A percentile compares a stretch with the other conserved stretches of the same genome.
phyloP scores from a whole-genome alignment of 2,797 vertebrate genomes.

The Potorous gilbertii region DNA sequence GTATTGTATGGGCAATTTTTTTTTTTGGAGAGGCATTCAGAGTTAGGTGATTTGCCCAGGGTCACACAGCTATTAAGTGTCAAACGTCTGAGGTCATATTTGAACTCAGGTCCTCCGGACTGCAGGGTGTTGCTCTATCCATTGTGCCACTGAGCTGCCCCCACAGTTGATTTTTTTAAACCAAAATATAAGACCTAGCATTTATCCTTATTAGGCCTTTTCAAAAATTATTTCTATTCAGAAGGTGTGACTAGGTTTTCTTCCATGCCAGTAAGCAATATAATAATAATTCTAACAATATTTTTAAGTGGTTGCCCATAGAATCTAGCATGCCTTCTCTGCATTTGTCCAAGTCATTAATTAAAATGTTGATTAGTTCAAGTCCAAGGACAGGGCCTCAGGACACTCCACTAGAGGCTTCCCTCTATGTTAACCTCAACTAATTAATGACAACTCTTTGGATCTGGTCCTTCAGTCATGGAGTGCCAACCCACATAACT shows the following conservation, averaged over 20 bases:
- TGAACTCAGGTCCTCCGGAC: no score
- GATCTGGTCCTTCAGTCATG: neutral
- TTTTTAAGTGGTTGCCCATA: neutral
- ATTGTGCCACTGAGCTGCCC: no score
- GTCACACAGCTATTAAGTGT: no score
- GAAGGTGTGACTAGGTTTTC: neutral
- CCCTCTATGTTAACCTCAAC: neutral
- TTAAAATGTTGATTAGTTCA: neutral
- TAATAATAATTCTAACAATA: neutral
- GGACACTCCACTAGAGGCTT: neutral
- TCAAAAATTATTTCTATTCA: neutral
- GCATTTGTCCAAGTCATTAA: neutral
- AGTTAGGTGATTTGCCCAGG: no score
- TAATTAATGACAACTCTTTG: neutral
- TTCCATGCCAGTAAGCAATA: neutral
- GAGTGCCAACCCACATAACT: neutral
- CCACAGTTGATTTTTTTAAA: neutral
- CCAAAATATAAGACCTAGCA: neutral
- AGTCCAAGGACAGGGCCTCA: neutral
- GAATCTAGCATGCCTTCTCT: neutral
- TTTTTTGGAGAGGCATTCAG: no score
- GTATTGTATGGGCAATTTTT: neutral
- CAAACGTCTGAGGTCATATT: no score
- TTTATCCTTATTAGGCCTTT: neutral
- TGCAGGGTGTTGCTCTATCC: no score